phyloP scores from a whole-genome alignment of 1,140 invertebrate genomes.

The Eciton burchellii region DNA sequence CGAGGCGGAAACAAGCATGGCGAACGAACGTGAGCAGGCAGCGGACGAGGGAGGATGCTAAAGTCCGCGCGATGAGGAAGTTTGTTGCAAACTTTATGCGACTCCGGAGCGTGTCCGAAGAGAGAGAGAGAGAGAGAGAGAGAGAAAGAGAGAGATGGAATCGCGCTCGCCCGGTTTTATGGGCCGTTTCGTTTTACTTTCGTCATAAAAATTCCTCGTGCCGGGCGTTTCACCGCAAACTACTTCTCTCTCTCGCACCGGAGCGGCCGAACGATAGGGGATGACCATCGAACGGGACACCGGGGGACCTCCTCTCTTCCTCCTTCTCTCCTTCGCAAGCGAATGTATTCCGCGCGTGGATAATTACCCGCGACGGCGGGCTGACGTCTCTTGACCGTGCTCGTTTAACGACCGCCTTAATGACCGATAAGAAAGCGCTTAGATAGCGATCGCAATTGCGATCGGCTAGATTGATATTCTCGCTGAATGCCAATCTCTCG shows the following conservation, averaged over 20 bases:
- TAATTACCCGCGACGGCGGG: constrained; percentile 12
- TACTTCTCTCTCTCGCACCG: constrained; percentile 37
- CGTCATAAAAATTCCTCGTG: constrained; percentile 73
- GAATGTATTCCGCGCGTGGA: constrained; percentile 3
- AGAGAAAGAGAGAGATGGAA: too few species aligned
- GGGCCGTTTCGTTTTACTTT: constrained; percentile 72
- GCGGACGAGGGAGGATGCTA: not conserved
- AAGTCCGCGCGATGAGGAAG: constrained; percentile 64
- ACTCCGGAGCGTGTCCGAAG: constrained; percentile 47
- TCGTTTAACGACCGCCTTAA: constrained; percentile 28
- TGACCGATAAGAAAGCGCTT: not conserved
- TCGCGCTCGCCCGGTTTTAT: constrained; percentile 67
- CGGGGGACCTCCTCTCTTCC: too few species aligned
- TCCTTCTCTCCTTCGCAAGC: too few species aligned
- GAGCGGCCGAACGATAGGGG: not conserved
- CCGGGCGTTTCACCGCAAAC: constrained; percentile 57
- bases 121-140: too few species aligned
- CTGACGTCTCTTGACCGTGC: constrained; percentile 6
- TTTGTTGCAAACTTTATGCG: constrained; percentile 72
- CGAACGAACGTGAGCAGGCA: not conserved
- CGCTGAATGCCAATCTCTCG: constrained; percentile 21
- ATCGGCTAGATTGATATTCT: constrained; percentile 19
- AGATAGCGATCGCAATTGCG: constrained; percentile 10
- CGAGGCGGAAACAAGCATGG: constrained; percentile 9
- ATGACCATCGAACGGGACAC: not conserved